phyloP scores from a whole-genome alignment of 2,888 invertebrate genomes.

The Eledona agricola region DNA sequence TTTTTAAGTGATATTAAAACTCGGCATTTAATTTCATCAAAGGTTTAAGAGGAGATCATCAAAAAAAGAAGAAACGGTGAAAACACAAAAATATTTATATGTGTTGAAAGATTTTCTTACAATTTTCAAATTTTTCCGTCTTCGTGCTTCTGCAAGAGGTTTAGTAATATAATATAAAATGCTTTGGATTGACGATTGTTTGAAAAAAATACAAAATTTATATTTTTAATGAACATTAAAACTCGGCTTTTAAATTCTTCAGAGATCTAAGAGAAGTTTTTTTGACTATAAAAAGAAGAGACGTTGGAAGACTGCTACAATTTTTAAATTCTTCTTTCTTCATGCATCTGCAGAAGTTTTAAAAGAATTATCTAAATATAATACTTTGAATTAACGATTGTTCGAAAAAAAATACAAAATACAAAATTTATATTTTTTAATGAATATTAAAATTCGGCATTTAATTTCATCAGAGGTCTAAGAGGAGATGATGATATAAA shows the following conservation, averaged over 20 bases:
- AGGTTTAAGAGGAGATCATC: constrained; percentile 65
- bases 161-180: too few species aligned
- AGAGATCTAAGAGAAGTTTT: constrained; percentile 64
- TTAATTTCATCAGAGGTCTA: constrained; percentile 66
- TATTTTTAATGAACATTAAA: constrained; percentile 66
- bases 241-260: constrained; percentile 66
- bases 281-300: constrained; percentile 64
- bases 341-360: too few species aligned
- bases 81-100: too few species aligned
- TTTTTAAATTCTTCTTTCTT: too few species aligned
- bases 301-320: constrained; percentile 50
- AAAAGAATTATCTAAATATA: too few species aligned
- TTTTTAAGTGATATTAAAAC: constrained; percentile 66
- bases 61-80: constrained; percentile 61
- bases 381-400: too few species aligned
- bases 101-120: too few species aligned
- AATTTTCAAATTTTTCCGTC: too few species aligned
- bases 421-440: too few species aligned
- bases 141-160: too few species aligned
- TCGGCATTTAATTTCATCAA: constrained; percentile 66
- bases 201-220: constrained; percentile 65
- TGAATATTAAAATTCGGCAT: constrained; percentile 66
- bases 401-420: too few species aligned
- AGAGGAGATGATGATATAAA: constrained; percentile 65
- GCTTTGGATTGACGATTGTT: too few species aligned